Base-by-base conservation (phyloP, 2,888 invertebrate genomes). In the Megamerina dolium region DNA sequence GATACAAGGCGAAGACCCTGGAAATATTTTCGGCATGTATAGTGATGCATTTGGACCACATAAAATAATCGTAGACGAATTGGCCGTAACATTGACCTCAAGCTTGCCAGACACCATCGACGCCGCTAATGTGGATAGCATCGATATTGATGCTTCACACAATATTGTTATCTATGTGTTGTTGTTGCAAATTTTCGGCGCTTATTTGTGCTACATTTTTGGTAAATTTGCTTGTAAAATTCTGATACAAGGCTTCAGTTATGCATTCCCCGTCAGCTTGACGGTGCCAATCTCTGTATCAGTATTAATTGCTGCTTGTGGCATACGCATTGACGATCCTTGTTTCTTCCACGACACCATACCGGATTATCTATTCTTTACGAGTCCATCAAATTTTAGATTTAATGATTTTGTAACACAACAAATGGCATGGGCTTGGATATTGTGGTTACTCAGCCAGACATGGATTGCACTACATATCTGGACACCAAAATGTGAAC, bases 401-500 rank as follows among this genome's bases (percentile, higher is more conserved):
- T 75, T 92, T 18, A 86, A 85, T 57, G 87, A 89, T 59, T 90
- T 88, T 64, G 82, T 90, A 41, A 81, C 85, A 1, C 82, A 84
- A 52, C 87, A 90, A 77, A 88, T 92, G 77, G 89, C 87, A 1
- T 92, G 93, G 91, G 81, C 91, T 8, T 93, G 93, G 93, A 70
- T 93, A 41, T 66, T 93, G 10, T 93, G 96, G 91, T 72, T 95
- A 41, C 68, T 95, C 3, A 94, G 94, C 2, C 96, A 97, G 72
- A 89, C 93, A 0, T 96, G 97, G 93, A 88, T 96, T 41, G 89
- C 94, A 0, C 76, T 95, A 46, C 96, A 99, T 62, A 91, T 97
- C 52, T 99, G 96, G 96, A 92, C 89, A 3, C 97, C 97, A 4
- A 93, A 94, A 74, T 92, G 93, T 60, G 96, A 97, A 73, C 83